Evolutionary conservation across 2,888 invertebrate genomes (phyloP).

Genomic region (Leucophora obtusa): DNA sequence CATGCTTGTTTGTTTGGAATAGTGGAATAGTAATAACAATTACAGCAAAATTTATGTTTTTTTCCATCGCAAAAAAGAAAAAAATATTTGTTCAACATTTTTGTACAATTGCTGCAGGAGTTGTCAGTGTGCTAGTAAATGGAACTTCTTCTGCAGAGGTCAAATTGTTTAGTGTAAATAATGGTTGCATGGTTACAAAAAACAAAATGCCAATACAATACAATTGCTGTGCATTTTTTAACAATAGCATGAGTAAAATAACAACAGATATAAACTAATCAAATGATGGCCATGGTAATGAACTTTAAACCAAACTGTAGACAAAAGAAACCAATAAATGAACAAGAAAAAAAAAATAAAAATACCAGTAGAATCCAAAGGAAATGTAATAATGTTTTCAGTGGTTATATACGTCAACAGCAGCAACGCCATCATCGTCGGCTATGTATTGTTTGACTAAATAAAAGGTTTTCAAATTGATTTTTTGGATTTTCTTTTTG

Average conservation of each 20-base stretch:
- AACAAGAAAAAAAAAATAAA: not conserved
- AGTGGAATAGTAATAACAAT: not conserved
- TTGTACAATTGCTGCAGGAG: constrained; percentile 24
- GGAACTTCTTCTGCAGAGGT: constrained; percentile 13
- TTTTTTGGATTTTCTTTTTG: constrained; percentile 4
- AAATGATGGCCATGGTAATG: constrained; percentile 52
- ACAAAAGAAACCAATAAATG: constrained; percentile 28
- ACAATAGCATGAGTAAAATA: constrained; percentile 12
- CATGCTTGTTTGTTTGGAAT: not conserved
- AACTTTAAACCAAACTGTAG: constrained; percentile 50
- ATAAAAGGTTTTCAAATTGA: not conserved
- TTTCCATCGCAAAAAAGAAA: not conserved
- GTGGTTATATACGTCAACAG: constrained; percentile 22
- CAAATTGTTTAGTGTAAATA: constrained; percentile 28
- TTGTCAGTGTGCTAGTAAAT: not conserved
- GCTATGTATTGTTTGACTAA: constrained; percentile 14
- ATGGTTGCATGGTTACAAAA: constrained; percentile 6
- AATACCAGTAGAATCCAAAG: constrained; percentile 34
- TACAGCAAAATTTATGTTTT: not conserved
- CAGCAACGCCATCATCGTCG: constrained; percentile 4
- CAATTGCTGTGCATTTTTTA: not conserved
- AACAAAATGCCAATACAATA: not conserved
- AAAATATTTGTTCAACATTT: not conserved
- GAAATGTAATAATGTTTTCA: constrained; percentile 25
- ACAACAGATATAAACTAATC: constrained; percentile 25